Evolutionary conservation across 2,113 vertebrate species (phyloP).

Genomic region (Ailurus styani): DNA sequence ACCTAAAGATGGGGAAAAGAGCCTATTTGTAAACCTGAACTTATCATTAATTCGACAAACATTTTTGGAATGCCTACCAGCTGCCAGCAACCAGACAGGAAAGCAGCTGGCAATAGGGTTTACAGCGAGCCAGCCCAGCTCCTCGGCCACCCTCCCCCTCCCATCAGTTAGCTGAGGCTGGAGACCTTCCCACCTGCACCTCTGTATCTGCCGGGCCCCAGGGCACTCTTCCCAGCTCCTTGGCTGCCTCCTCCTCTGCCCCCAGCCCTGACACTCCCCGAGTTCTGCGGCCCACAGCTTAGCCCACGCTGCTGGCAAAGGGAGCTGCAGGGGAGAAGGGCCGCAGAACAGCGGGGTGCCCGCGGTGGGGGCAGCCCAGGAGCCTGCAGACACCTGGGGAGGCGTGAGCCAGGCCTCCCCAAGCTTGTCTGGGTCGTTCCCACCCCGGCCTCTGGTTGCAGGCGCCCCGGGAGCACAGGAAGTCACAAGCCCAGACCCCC

Average conservation of each 20-base stretch:
- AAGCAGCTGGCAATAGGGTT: neutral
- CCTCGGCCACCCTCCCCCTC: neutral
- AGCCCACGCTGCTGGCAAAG: neutral
- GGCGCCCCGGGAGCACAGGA: neutral
- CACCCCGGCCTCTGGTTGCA: neutral
- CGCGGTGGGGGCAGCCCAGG: neutral
- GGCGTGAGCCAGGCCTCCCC: neutral
- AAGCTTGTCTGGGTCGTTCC: neutral
- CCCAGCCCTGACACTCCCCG: neutral
- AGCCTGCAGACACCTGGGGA: neutral
- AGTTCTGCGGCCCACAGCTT: neutral
- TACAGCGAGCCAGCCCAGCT: neutral
- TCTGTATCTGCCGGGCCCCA: neutral
- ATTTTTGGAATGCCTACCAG: no score
- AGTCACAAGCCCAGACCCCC: neutral
- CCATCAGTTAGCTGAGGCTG: neutral
- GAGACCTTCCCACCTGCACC: neutral
- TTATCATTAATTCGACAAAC: neutral
- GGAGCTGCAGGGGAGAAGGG: neutral
- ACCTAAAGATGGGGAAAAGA: neutral
- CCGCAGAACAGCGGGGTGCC: neutral
- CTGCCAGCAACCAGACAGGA: neutral
- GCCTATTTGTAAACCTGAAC: neutral
- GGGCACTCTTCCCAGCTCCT: neutral
- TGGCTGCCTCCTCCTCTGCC: neutral